Percentiles rank a stretch among this genome's conserved stretches.
These are phyloP conservation scores for Coleophora deauratella DNA, from an alignment of 2,888 invertebrate species.

Conservation along the genomic window DNA sequence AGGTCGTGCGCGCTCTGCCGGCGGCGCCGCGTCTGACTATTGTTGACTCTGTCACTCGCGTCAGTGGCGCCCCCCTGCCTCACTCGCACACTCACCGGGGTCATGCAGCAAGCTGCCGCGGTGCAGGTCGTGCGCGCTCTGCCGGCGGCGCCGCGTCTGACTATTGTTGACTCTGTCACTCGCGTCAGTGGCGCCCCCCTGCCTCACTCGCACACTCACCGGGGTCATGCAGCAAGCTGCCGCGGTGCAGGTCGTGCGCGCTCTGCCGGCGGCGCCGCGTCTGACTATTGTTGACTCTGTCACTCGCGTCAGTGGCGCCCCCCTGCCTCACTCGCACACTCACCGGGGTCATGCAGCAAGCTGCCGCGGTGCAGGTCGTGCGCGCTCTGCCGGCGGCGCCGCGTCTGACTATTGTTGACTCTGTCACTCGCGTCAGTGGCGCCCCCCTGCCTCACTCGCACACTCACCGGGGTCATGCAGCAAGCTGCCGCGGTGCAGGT, in stretches of 20 bases:
- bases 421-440: no score
- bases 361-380: conserved; percentile 22
- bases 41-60: conserved; percentile 43
- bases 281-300: conserved; percentile 41
- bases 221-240: no score
- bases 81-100: no score
- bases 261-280: conserved; percentile 56
- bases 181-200: no score
- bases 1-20: conserved; percentile 58
- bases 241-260: conserved; percentile 27
- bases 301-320: no score
- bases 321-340: no score
- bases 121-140: conserved; percentile 45
- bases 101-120: neutral
- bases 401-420: conserved; percentile 39
- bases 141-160: conserved; percentile 50
- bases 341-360: no score
- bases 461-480: no score
- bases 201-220: no score
- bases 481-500: conserved; percentile 19
- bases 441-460: no score
- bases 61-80: no score
- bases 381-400: conserved; percentile 58
- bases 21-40: conserved; percentile 40
- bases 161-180: conserved; percentile 41